A percentile compares a stretch with the other conserved stretches of the same genome.
These are phyloP conservation scores for Mesocentrotus franciscanus DNA, from an alignment of 53 echinoderm and acorn worm genomes.

Conservation along the genomic window DNA sequence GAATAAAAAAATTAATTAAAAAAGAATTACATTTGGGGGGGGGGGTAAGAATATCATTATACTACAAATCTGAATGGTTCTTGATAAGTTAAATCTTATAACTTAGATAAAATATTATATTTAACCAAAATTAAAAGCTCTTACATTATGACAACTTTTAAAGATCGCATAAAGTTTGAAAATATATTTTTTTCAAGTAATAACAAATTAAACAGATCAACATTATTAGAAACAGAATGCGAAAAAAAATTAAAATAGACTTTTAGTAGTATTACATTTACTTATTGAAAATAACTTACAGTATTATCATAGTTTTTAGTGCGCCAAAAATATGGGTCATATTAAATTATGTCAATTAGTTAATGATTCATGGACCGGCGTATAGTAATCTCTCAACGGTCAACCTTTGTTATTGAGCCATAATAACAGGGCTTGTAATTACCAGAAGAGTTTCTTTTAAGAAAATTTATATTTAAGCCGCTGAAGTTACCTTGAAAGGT, in stretches of 20 bases:
- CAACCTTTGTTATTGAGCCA: not conserved
- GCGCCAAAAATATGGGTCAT: conserved; percentile 29
- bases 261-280: not conserved
- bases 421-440: not conserved
- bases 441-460: not conserved
- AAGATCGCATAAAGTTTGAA: not conserved
- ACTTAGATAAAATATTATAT: not conserved
- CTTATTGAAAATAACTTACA: not conserved
- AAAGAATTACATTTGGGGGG: no score
- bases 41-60: no score
- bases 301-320: not conserved
- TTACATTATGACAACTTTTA: not conserved
- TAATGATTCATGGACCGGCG: conserved; percentile 14
- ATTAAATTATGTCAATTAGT: conserved; percentile 28
- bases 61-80: no score
- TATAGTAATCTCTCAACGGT: conserved; percentile 26
- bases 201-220: not conserved
- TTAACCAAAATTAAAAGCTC: not conserved
- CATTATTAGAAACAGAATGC: not conserved
- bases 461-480: not conserved
- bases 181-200: not conserved
- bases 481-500: not conserved
- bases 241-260: not conserved
- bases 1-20: no score
- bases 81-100: not conserved